Evolutionary conservation across 1,140 invertebrate species (phyloP).

Genomic region (Periplaneta americana): DNA sequence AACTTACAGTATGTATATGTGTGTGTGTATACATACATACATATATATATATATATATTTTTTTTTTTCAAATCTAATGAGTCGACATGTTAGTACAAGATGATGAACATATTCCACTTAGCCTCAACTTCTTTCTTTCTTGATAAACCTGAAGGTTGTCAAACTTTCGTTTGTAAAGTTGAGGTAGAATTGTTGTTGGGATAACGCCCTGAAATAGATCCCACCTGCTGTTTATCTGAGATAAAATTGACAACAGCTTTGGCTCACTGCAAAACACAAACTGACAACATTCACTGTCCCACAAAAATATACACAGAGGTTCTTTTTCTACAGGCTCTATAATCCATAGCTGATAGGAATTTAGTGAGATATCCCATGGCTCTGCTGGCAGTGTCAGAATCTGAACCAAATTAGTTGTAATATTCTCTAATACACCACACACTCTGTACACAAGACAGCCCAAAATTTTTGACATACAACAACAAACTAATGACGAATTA

Average conservation of each 20-base stretch:
- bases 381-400: conserved; percentile 32
- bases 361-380: conserved; percentile 39
- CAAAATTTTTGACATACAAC: conserved; percentile 42
- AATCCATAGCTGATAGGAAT: conserved; percentile 3
- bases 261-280: neutral
- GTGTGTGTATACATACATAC: no score
- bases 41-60: no score
- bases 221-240: conserved; percentile 1
- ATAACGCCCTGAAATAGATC: conserved; percentile 30
- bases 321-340: neutral
- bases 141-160: conserved; percentile 24
- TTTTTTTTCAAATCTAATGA: no score
- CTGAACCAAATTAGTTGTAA: conserved; percentile 28
- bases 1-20: no score
- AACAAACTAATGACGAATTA: conserved; percentile 35
- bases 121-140: conserved; percentile 21
- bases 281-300: neutral
- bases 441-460: conserved; percentile 43
- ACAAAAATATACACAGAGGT: neutral
- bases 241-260: neutral
- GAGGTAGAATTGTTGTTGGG: conserved; percentile 15
- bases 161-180: conserved; percentile 26
- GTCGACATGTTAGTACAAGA: neutral
- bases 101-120: neutral
- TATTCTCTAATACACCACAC: conserved; percentile 6